A percentile compares a stretch with the other conserved stretches of the same genome.
Conservation (phyloP, 2,888 invertebrate genomes). For the Mechanitis mazaeus region DNA sequence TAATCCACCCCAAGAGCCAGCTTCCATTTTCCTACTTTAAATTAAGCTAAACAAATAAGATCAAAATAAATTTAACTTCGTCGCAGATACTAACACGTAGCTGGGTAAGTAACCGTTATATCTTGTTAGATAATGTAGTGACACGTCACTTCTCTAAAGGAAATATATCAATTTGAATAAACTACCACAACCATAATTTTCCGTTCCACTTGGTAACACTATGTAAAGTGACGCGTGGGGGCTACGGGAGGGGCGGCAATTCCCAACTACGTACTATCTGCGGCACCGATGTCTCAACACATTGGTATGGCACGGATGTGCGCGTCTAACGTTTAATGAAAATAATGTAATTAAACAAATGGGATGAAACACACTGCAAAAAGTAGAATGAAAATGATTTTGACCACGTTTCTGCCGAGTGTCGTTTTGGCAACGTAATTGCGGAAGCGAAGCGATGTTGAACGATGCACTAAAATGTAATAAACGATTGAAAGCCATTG, state of each 20-base stretch:
- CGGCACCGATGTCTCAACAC: constrained; percentile 42
- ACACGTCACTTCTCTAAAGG: constrained; percentile 58
- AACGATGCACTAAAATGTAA: constrained; percentile 26
- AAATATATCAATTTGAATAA: constrained; percentile 71
- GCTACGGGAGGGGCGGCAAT: constrained; percentile 39
- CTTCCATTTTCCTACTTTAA: constrained; percentile 45
- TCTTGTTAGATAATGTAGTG: constrained; percentile 38
- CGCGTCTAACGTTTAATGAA: constrained; percentile 43
- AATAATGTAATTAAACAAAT: constrained; percentile 60
- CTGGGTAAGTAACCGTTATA: constrained; percentile 16
- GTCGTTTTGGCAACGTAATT: constrained; percentile 35
- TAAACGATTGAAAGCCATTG: constrained; percentile 20
- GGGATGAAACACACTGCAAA: constrained; percentile 54
- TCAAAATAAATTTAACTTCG: constrained; percentile 43
- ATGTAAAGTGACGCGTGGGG: constrained; percentile 48
- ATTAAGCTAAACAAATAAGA: constrained; percentile 74
- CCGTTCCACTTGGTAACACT: constrained; percentile 64
- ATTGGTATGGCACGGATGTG: constrained; percentile 50
- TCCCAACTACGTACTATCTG: constrained; percentile 43
- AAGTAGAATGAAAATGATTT: constrained; percentile 31
- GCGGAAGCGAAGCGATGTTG: constrained; percentile 29
- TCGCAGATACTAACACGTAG: constrained; percentile 12
- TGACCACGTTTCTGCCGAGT: constrained; percentile 52
- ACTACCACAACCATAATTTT: constrained; percentile 75
- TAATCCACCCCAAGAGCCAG: constrained; percentile 43